Conservation (phyloP, 2,888 invertebrate genomes). For the Matsumyia berberina region DNA sequence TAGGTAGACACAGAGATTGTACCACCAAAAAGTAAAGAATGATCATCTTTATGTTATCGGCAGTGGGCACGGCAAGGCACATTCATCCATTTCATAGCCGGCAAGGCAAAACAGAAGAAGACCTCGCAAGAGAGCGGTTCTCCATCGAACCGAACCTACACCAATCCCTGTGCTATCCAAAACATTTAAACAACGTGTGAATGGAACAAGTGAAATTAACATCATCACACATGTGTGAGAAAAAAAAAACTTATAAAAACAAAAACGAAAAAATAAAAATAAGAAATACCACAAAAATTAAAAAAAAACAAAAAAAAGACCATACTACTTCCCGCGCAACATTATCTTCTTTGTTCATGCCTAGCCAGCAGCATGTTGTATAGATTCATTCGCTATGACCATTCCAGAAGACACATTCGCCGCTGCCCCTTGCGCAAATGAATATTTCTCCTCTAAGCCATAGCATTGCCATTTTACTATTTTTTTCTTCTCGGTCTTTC, state of each 20-base stretch:
- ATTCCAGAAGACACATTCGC: conserved; percentile 42
- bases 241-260: conserved; percentile 25
- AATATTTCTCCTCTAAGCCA: conserved; percentile 26
- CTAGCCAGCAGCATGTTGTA: conserved; percentile 46
- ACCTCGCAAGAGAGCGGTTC: conserved; percentile 7
- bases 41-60: conserved; percentile 39
- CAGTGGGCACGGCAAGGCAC: not conserved
- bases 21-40: conserved; percentile 4
- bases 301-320: conserved; percentile 21
- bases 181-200: conserved; percentile 30
- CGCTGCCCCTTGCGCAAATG: conserved; percentile 15
- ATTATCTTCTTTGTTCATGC: conserved; percentile 50
- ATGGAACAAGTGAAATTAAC: conserved; percentile 52
- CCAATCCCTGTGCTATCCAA: conserved; percentile 40
- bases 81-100: conserved; percentile 11
- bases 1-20: conserved; percentile 11
- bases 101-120: conserved; percentile 16
- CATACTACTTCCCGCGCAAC: conserved; percentile 67
- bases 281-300: conserved; percentile 21
- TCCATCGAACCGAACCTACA: conserved; percentile 57
- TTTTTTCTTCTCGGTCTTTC: not conserved
- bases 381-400: conserved; percentile 10
- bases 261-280: conserved; percentile 28
- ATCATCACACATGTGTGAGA: conserved; percentile 35
- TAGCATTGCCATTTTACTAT: conserved; percentile 21